A percentile compares a stretch with the other conserved stretches of the same genome.
phyloP scores from a whole-genome alignment of 2,113 vertebrate genomes.

The Chamaea fasciata region DNA sequence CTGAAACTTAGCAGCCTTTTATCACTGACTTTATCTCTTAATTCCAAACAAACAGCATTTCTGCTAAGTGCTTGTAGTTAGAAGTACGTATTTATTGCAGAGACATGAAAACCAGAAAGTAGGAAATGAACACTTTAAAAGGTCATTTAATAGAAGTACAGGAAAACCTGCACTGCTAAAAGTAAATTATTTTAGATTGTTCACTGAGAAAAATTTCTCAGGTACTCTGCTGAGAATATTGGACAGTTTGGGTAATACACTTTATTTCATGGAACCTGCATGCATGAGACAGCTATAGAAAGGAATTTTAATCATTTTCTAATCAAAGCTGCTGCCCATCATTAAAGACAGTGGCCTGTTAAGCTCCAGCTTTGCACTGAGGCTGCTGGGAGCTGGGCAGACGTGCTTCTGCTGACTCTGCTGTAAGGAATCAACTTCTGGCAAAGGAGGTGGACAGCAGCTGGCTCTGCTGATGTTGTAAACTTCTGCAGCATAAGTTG shows the following conservation, averaged over 20 bases:
- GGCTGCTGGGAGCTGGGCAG: background rate
- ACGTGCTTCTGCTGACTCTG: background rate
- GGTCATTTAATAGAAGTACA: background rate
- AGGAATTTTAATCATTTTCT: background rate
- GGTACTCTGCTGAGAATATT: background rate
- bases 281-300: background rate
- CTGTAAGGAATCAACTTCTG: background rate
- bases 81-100: background rate
- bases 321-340: background rate
- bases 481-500: background rate
- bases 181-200: background rate
- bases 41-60: background rate
- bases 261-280: background rate
- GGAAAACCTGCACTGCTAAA: background rate
- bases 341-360: background rate
- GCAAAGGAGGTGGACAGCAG: background rate
- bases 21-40: background rate
- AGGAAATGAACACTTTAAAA: background rate
- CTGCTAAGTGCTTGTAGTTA: background rate
- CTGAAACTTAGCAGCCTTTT: background rate
- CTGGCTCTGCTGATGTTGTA: background rate
- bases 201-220: background rate
- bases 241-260: background rate
- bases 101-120: background rate
- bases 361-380: background rate